Evolutionary conservation across 2,888 invertebrate genomes (phyloP), one percentile per base, ranked within the genome.

Genomic region (Hypomecis atomaria): DNA sequence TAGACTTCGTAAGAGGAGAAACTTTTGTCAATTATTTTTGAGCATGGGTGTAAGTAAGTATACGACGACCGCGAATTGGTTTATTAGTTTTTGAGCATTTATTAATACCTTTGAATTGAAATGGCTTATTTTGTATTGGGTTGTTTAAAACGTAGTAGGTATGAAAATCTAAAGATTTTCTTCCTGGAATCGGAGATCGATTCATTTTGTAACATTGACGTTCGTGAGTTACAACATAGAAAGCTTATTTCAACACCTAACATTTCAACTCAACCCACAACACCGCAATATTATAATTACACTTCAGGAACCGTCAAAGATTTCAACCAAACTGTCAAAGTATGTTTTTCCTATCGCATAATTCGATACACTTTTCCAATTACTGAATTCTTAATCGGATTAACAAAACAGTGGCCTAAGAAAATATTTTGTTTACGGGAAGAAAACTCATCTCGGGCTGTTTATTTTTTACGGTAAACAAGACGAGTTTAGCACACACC

Each of bases 391-490:
- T 54, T 43, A 40, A 55, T 53, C 55, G 64, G 61, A 65, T 62
- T 62, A 50, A 57, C 53, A 44, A 61, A 61, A 64, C 59, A 45
- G 48, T n/a, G 49, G 59, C 62, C 66, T 57, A 70, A 65, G 65
- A 62, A 66, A 71, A 68, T 55, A 60, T 60, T 67, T 69, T 64
- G 60, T 71, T 68, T 62, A 66, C 60, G 48, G 53, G 58, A 65
- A 66, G 65, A 48, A 61, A 62, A 69, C 42, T 65, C 54, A 59
- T 67, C 59, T 71, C 66, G 49, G 62, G 44, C 55, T 61, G 60
- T 66, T 70, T 67, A 68, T 69, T 64, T 69, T 78, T 78, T 71
- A 70, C 75, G 67, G 67, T 71, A 71, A 68, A 62, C 58, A 62
- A 45, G 34, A 45, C 38, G 62, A 45, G 58, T 59, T 65, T 54